phyloP scores from a whole-genome alignment of 2,888 invertebrate species.

The Hirtodrosophila alboralis region DNA sequence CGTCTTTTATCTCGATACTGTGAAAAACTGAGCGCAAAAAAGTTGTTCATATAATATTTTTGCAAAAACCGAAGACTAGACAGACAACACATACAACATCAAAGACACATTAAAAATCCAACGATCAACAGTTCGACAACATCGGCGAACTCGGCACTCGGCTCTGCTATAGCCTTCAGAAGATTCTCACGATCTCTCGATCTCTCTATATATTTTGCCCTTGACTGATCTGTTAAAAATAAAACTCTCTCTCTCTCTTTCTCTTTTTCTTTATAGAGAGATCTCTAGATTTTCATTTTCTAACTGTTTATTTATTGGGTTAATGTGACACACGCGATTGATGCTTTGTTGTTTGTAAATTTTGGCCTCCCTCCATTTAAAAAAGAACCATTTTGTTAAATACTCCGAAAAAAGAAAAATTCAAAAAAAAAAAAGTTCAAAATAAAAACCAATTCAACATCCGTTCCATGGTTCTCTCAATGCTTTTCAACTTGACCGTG shows the following conservation, averaged over 20 bases:
- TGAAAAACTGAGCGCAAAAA: slow-evolving; percentile 73
- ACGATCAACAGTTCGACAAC: slow-evolving; percentile 62
- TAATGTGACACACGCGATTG: slow-evolving; percentile 69
- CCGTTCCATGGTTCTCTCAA: slow-evolving; percentile 60
- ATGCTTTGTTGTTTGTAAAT: slow-evolving; percentile 4
- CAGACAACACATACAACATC: slow-evolving; percentile 64
- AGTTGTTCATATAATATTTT: slow-evolving; percentile 53
- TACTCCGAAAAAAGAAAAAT: slow-evolving; percentile 33
- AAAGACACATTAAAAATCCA: slow-evolving; percentile 69
- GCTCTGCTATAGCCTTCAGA: slow-evolving; percentile 25
- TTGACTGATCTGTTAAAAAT: slow-evolving; percentile 56
- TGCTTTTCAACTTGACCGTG: slow-evolving; percentile 79
- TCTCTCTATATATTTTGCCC: slow-evolving; percentile 56
- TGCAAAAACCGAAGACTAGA: slow-evolving; percentile 56
- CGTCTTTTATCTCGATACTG: slow-evolving; percentile 76
- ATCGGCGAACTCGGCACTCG: slow-evolving; percentile 48
- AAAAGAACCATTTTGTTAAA: slow-evolving; percentile 27
- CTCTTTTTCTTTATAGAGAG: too few species aligned
- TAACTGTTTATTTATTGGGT: slow-evolving; percentile 72
- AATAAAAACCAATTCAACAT: too few species aligned
- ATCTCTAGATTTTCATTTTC: slow-evolving; percentile 30
- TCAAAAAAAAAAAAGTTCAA: too few species aligned
- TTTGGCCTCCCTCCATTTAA: slow-evolving; percentile 61
- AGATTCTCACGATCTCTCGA: slow-evolving; percentile 6
- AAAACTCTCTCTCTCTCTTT: slow-evolving; percentile 38